Percentiles rank a stretch among this genome's conserved stretches.
Conservation (phyloP, 2,888 invertebrate genomes). For the Eupithecia exiguata region DNA sequence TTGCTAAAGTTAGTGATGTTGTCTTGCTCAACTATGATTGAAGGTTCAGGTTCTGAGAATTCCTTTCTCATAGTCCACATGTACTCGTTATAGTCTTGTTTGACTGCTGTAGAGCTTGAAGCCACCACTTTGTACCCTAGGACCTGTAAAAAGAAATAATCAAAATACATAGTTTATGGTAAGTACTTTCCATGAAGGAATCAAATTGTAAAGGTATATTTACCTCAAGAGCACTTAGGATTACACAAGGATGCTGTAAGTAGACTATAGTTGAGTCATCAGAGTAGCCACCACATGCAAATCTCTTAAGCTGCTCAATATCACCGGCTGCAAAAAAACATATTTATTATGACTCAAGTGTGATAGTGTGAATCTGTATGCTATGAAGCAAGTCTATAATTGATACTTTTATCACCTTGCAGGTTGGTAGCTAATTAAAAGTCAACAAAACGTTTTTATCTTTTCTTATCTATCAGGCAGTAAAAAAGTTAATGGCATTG, state of each 20-base stretch:
- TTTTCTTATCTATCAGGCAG: neutral
- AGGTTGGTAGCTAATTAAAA: neutral
- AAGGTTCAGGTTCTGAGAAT: constrained; percentile 92
- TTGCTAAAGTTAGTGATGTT: constrained; percentile 85
- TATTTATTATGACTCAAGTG: constrained; percentile 12
- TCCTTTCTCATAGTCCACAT: constrained; percentile 98
- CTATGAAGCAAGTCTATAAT: neutral
- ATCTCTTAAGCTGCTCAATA: constrained; percentile 92
- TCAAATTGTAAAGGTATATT: neutral
- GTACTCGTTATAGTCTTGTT: constrained; percentile 94
- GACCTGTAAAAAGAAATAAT: constrained; percentile 77
- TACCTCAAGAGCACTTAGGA: constrained; percentile 92
- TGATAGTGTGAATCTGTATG: neutral
- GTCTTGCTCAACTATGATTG: constrained; percentile 84
- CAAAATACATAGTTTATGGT: no score
- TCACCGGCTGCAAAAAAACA: constrained; percentile 84
- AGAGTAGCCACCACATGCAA: constrained; percentile 92
- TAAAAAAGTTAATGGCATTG: neutral
- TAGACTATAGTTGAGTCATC: constrained; percentile 94
- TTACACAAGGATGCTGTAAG: constrained; percentile 93
- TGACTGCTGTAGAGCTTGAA: constrained; percentile 92
- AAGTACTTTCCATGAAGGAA: neutral
- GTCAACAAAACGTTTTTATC: constrained; percentile 5
- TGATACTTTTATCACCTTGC: neutral
- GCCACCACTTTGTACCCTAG: constrained; percentile 95